These are phyloP conservation scores for Apistogramma diplotaenia DNA, from an alignment of 2,113 vertebrate species.

Conservation along the genomic window DNA sequence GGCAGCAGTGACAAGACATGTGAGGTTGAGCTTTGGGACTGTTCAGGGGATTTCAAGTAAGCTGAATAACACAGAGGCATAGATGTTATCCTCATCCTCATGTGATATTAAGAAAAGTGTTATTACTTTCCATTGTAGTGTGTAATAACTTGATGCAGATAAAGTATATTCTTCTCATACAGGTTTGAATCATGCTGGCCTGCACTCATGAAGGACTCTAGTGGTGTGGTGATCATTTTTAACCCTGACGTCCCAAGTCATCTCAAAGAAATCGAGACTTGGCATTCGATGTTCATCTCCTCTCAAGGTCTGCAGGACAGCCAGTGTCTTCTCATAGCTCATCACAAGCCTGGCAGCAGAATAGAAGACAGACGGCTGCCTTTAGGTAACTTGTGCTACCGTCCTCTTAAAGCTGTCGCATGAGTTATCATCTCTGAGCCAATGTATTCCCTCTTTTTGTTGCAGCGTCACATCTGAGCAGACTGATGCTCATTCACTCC, in stretches of 20 bases:
- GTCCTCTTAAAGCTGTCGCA: neutral
- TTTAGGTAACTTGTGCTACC: slow-evolving; percentile 78
- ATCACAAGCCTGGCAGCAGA: slow-evolving; percentile 88
- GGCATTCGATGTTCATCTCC: slow-evolving; percentile 88
- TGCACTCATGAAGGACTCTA: slow-evolving; percentile 89
- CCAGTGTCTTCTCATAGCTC: slow-evolving; percentile 92
- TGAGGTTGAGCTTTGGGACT: slow-evolving; percentile 95
- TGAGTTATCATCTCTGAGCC: neutral
- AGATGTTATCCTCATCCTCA: neutral
- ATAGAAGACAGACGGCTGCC: slow-evolving; percentile 69
- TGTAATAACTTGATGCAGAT: neutral
- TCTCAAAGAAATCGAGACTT: slow-evolving; percentile 88
- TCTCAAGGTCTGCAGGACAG: slow-evolving; percentile 83
- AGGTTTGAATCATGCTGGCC: slow-evolving; percentile 98
- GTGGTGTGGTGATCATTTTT: slow-evolving; percentile 91
- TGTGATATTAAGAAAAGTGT: neutral
- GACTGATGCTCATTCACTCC: slow-evolving; percentile 85
- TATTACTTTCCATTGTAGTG: neutral
- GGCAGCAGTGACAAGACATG: slow-evolving; percentile 74
- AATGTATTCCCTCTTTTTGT: slow-evolving; percentile 26
- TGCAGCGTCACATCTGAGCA: slow-evolving; percentile 84
- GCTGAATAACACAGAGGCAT: slow-evolving; percentile 15
- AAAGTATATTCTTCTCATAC: neutral
- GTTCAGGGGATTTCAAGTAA: slow-evolving; percentile 91
- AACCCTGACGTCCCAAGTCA: slow-evolving; percentile 89